Evolutionary conservation across 2,888 invertebrate species (phyloP), one percentile per base, ranked within the genome.

Genomic region (Carpatolechia fugitivella): DNA sequence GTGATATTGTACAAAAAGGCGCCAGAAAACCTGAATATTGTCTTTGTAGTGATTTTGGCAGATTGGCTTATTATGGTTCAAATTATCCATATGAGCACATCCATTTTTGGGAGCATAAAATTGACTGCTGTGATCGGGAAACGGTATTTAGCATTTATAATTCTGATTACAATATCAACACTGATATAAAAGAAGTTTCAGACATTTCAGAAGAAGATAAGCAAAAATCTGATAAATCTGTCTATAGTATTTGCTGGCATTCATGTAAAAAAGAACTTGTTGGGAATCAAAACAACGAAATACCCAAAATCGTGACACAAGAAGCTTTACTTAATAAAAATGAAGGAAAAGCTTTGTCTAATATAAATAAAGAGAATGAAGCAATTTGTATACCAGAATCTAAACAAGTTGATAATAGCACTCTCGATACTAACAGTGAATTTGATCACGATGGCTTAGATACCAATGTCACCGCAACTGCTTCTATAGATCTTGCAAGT

Each of bases 11-110:
- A 65, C 40, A 68, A 59, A 57, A 16, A 36, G 30, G 60, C 52
- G 35, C 5, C 38, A 41, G 31, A 31, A 52, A 10, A 24, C 14
- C 41, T 56, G 62, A 72, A 53, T 80, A 78, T 68, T 88, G 87
- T 70, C 55, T 78, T 52, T 88, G 88, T 62, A 56, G 65, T 54
- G 88, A 89, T 71, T 89, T 82, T 70, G 89, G 89, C 29, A 68
- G 61, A 50, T 66, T 80, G 56, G 59, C 60, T 55, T 66, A 66
- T 64, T 74, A 78, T 68, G 77, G 78, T 59, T 48, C 54, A 56
- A 65, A 71, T 56, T 60, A 62, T 44, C 55, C 60, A 35, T 80
- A 81, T 70, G 78, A 80, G 60, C 85, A 87, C 65, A 70, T 86
- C 57, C 86, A 89, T 70, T 88, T 80, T 68, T 72, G 68, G 64